A percentile compares a stretch with the other conserved stretches of the same genome.
Conservation (phyloP, 2,888 invertebrate species). For the Erynnis tages region DNA sequence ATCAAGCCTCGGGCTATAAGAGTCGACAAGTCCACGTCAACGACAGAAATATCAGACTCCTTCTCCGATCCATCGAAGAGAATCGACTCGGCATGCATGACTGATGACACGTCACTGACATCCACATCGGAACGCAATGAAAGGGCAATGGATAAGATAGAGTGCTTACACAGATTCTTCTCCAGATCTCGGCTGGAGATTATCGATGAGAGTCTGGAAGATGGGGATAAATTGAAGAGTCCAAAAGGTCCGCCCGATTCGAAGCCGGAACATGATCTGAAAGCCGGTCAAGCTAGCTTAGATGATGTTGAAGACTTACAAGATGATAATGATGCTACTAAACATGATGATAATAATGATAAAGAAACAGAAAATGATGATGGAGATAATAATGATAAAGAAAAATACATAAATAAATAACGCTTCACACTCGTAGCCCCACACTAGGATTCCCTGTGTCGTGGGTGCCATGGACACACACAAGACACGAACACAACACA, state of each 20-base stretch:
- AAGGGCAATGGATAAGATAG: slow-evolving; percentile 66
- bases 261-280: slow-evolving; percentile 40
- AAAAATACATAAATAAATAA: no score
- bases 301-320: slow-evolving; percentile 72
- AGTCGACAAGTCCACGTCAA: slow-evolving; percentile 72
- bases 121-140: slow-evolving; percentile 61
- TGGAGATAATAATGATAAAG: background rate
- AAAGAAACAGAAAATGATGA: background rate
- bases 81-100: slow-evolving; percentile 66
- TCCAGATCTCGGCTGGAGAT: slow-evolving; percentile 72
- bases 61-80: slow-evolving; percentile 58
- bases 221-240: slow-evolving; percentile 47
- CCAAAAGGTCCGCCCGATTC: slow-evolving; percentile 34
- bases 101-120: slow-evolving; percentile 62
- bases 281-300: slow-evolving; percentile 64
- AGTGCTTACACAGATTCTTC: slow-evolving; percentile 69
- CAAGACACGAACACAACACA: no score
- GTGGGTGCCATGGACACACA: no score
- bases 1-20: slow-evolving; percentile 63
- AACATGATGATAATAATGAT: slow-evolving; percentile 20
- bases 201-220: slow-evolving; percentile 70
- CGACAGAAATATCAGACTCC: slow-evolving; percentile 67
- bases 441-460: no score
- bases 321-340: slow-evolving; percentile 51
- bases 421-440: no score